phyloP scores from a whole-genome alignment of 2,888 invertebrate species.

The Campopleginae sp. region DNA sequence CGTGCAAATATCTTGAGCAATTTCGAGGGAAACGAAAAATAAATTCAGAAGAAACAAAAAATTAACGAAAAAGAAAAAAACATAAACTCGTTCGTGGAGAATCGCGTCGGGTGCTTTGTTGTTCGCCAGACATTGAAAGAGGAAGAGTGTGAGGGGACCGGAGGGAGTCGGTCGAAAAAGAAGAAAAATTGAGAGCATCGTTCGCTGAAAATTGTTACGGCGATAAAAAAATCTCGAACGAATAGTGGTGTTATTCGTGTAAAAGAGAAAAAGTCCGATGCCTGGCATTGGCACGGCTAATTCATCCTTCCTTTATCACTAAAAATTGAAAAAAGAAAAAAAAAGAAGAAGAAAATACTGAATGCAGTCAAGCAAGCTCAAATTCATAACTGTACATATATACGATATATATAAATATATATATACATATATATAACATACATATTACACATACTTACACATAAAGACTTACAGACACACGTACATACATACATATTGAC shows the following conservation, averaged over 20 bases:
- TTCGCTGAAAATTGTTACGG: slow-evolving; percentile 45
- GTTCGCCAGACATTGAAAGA: slow-evolving; percentile 21
- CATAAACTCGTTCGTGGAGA: slow-evolving; percentile 24
- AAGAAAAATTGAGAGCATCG: slow-evolving; percentile 32
- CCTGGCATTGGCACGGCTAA: slow-evolving; percentile 69
- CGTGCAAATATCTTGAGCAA: slow-evolving; percentile 30
- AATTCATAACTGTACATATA: slow-evolving; percentile 84
- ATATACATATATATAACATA: slow-evolving; percentile 71
- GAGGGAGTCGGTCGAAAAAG: slow-evolving; percentile 28
- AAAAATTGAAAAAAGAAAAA: slow-evolving; percentile 62
- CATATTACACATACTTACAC: slow-evolving; percentile 56
- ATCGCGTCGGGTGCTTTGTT: slow-evolving; percentile 12
- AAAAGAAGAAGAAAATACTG: slow-evolving; percentile 65
- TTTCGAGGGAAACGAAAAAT: slow-evolving; percentile 5
- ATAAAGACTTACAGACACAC: slow-evolving; percentile 53
- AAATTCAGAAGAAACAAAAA: not conserved
- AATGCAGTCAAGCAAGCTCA: slow-evolving; percentile 82
- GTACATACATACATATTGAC: slow-evolving; percentile 68
- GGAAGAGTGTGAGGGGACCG: not conserved
- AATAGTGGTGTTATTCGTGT: slow-evolving; percentile 41
- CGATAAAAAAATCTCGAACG: slow-evolving; percentile 45
- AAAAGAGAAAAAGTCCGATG: slow-evolving; percentile 44
- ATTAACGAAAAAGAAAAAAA: not conserved
- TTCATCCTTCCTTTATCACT: slow-evolving; percentile 80
- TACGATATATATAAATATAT: slow-evolving; percentile 77